Percentiles rank a stretch among this genome's conserved stretches.
Conservation (phyloP, 2,888 invertebrate genomes). For the Amiota communis region DNA sequence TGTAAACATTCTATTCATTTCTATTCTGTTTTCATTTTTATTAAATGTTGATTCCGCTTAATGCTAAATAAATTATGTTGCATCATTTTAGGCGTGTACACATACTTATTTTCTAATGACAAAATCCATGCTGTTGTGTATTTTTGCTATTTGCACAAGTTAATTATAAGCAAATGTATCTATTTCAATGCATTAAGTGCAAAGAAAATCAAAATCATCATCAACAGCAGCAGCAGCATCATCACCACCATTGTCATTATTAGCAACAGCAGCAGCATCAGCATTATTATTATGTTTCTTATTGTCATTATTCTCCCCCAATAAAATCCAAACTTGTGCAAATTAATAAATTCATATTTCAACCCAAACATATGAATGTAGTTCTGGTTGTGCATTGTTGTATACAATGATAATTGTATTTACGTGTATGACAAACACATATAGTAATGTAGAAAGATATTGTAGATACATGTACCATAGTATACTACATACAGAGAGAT, state of each 20-base stretch:
- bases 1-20: too few relatives aligned
- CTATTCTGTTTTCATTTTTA: too few relatives aligned
- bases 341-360: conserved; percentile 34
- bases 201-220: background rate
- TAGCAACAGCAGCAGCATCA: too few relatives aligned
- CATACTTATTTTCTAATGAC: background rate
- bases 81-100: background rate
- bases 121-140: background rate
- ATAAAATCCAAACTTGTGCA: conserved; percentile 30
- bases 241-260: too few relatives aligned
- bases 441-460: conserved; percentile 30
- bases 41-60: background rate
- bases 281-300: too few relatives aligned
- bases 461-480: background rate
- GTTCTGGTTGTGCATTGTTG: conserved; percentile 23
- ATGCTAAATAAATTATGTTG: conserved; percentile 1
- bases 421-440: conserved; percentile 45
- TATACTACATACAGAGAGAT: background rate
- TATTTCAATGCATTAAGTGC: background rate
- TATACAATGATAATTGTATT: conserved; percentile 15
- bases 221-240: too few relatives aligned
- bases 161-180: conserved; percentile 14
- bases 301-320: too few relatives aligned
- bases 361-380: too few relatives aligned
- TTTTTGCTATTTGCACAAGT: background rate